Evolutionary conservation across 1,140 invertebrate genomes (phyloP).

Genomic region (Drosophila bipectinata): DNA sequence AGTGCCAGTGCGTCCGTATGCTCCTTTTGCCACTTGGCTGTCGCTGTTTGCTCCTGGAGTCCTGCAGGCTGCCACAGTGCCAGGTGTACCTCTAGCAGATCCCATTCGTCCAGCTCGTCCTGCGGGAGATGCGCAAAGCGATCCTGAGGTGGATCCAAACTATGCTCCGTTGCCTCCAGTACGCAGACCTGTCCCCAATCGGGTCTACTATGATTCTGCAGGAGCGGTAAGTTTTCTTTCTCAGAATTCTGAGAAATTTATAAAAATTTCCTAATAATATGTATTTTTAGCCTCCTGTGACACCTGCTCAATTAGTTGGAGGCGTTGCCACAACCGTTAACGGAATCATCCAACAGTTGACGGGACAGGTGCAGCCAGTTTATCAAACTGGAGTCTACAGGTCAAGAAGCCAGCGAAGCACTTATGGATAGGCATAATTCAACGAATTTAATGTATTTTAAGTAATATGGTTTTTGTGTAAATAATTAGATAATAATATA

Average conservation of each 20-base stretch:
- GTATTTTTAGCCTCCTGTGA: slow-evolving; percentile 61
- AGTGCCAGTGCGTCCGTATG: slow-evolving; percentile 63
- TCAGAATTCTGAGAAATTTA: too few relatives aligned
- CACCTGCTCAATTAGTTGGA: slow-evolving; percentile 72
- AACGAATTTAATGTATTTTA: slow-evolving; percentile 12
- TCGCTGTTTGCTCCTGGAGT: slow-evolving; percentile 76
- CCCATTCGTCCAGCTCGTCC: slow-evolving; percentile 36
- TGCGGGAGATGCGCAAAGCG: slow-evolving; percentile 58
- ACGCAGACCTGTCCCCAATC: slow-evolving; percentile 71
- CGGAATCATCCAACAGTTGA: slow-evolving; percentile 78
- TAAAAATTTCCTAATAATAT: too few relatives aligned
- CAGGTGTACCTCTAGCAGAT: slow-evolving; percentile 34
- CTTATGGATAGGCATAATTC: slow-evolving; percentile 42
- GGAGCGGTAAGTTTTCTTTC: slow-evolving; percentile 66
- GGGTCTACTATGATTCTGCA: slow-evolving; percentile 74
- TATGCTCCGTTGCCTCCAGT: slow-evolving; percentile 55
- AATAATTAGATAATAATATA: slow-evolving; percentile 40
- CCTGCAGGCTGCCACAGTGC: slow-evolving; percentile 57
- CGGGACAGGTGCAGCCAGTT: slow-evolving; percentile 78
- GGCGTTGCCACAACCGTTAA: slow-evolving; percentile 77
- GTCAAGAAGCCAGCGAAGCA: slow-evolving; percentile 44
- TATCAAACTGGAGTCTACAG: slow-evolving; percentile 67
- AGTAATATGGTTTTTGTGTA: slow-evolving; percentile 29
- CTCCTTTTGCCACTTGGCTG: slow-evolving; percentile 71
- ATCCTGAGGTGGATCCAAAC: slow-evolving; percentile 76